Evolutionary conservation across 2,797 vertebrate species (phyloP), one percentile per base, ranked within the genome.

Genomic region (Paramormyrops hopkinsi): DNA sequence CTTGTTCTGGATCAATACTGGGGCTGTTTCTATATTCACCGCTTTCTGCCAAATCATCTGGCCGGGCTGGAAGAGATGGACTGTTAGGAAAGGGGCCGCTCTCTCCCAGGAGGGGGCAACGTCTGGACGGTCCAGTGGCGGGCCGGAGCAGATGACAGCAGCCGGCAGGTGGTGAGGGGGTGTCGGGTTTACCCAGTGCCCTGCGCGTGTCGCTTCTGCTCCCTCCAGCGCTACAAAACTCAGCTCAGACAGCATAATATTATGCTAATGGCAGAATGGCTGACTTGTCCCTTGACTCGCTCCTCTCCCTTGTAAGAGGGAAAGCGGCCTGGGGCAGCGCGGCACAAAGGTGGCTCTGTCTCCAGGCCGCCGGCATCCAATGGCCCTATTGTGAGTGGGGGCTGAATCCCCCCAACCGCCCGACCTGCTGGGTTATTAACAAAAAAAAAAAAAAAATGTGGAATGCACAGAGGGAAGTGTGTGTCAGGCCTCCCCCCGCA

Each of bases 301-400:
- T n/a, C 14, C 50, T 82, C 33, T 44, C n/a, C n/a, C 33, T 22
- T 12, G 44, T 83, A 51, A 53, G 11, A 85, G 82, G 56, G 29
- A 51, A 44, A 46, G 19, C n/a, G 19, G 83, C 62, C 83, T 14
- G 41, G 6, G 56, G 82, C 83, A 48, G 17, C 46, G 3, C 2
- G 62, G 84, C 89, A 89, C 89, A 89, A 89, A 89, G 84, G 62
- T 51, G 29, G 89, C 48, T 54, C 46, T 89, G 89, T 89, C 14
- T 50, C 89, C 83, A 50, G 56, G 53, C 54, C 82, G 14, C n/a
- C 54, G 2, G 54, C 79, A 51, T 51, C 82, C 82, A 89, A 89
- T 84, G 82, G 33, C 56, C 46, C 79, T 56, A 86, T 86, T 89
- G 88, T 86, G 25, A 46, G 22, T 19, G 44, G 76, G 33, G 33